These are phyloP conservation scores for Cydia amplana DNA, from an alignment of 1,140 invertebrate species.

Conservation along the genomic window DNA sequence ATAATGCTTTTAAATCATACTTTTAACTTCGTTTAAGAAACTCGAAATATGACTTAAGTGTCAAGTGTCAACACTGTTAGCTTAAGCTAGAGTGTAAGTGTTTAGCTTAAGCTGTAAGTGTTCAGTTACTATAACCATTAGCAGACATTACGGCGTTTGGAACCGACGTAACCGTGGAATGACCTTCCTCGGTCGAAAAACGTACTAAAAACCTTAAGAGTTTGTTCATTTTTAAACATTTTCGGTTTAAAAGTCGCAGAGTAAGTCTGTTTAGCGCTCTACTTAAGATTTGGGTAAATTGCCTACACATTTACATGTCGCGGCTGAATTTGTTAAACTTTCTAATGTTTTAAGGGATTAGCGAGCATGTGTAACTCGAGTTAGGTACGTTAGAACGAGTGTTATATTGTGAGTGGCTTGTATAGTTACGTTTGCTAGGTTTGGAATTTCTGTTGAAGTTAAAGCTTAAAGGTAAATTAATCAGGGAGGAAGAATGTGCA, in stretches of 20 bases:
- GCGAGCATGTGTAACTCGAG: neutral
- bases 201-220: neutral
- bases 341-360: constrained; percentile 20
- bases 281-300: constrained; percentile 32
- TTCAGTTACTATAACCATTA: constrained; percentile 26
- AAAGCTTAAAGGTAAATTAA: no score
- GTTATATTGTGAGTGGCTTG: neutral
- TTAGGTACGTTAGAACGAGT: neutral
- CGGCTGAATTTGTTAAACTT: constrained; percentile 18
- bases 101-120: no score
- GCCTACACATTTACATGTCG: constrained; percentile 13
- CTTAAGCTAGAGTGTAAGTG: constrained; percentile 6
- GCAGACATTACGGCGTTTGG: neutral
- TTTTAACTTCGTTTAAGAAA: no score
- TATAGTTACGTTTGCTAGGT: neutral
- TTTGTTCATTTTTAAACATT: neutral
- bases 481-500: no score
- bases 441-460: neutral
- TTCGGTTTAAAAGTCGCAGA: neutral
- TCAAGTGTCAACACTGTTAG: constrained; percentile 12
- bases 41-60: neutral
- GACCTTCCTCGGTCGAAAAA: neutral
- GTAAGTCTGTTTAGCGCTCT: constrained; percentile 6
- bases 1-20: no score
- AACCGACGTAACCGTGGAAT: constrained; percentile 14